Conservation (phyloP, 2,888 invertebrate species). For the Epiblema foenella region DNA sequence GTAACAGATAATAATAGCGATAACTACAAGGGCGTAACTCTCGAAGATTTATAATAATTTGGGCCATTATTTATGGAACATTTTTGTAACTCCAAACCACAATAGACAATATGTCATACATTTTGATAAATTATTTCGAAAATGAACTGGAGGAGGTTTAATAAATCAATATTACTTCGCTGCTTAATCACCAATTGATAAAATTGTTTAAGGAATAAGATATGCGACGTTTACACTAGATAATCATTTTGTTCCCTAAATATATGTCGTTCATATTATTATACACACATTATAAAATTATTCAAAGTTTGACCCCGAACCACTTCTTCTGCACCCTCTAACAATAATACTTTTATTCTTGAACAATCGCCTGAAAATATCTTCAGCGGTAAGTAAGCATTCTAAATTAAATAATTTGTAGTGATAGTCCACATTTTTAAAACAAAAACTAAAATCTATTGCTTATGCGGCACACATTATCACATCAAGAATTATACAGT, state of each 20-base stretch:
- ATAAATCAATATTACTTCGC: conserved; percentile 6
- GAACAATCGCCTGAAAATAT: too few relatives aligned
- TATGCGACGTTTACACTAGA: conserved; percentile 30
- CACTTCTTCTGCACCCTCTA: too few relatives aligned
- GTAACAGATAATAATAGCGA: conserved; percentile 74
- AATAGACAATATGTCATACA: neutral
- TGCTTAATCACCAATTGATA: conserved; percentile 34
- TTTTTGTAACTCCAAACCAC: neutral
- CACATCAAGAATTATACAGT: neutral
- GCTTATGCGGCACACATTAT: neutral
- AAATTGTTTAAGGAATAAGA: conserved; percentile 29
- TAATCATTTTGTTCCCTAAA: conserved; percentile 22
- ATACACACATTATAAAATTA: too few relatives aligned
- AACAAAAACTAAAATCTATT: neutral
- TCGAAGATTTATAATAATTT: conserved; percentile 44
- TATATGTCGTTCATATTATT: too few relatives aligned
- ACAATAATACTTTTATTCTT: too few relatives aligned
- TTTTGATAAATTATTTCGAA: neutral
- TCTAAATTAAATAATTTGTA: too few relatives aligned
- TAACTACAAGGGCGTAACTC: conserved; percentile 68
- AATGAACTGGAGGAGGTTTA: neutral
- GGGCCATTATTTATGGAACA: neutral
- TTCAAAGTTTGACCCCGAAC: too few relatives aligned
- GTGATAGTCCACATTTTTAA: neutral
- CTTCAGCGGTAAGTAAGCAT: too few relatives aligned